These are phyloP conservation scores for Prietella phreatophila DNA, from an alignment of 2,113 vertebrate genomes.

Conservation along the genomic window DNA sequence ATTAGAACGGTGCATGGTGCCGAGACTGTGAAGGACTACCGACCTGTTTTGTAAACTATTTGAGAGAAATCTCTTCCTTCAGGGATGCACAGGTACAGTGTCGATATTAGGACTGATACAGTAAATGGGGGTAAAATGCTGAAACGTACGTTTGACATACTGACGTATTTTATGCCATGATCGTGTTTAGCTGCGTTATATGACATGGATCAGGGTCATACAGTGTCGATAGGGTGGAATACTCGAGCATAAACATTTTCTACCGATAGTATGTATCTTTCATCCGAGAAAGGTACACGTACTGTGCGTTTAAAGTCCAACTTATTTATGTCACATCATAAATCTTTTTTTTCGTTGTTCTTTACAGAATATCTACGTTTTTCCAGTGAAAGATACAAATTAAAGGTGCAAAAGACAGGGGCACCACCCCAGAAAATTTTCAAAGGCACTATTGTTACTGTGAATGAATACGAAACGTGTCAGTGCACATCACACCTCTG, in stretches of 20 bases:
- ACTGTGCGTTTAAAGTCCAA: neutral
- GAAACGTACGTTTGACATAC: neutral
- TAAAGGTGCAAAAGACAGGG: neutral
- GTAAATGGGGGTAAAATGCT: too few relatives aligned
- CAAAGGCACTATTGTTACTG: neutral
- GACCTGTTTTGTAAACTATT: neutral
- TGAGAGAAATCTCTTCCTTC: neutral
- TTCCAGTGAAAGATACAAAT: neutral
- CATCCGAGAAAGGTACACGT: neutral
- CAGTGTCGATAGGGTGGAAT: neutral
- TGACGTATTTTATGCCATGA: neutral
- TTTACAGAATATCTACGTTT: neutral
- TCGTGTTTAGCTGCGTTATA: neutral
- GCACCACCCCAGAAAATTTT: neutral
- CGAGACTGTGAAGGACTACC: neutral
- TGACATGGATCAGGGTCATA: neutral
- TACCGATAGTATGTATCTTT: neutral
- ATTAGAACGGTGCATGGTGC: neutral
- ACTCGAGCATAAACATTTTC: neutral
- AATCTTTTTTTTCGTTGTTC: neutral
- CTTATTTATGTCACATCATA: neutral
- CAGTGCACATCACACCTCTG: neutral
- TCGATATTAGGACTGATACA: neutral
- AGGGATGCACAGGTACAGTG: neutral
- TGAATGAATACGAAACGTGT: neutral